phyloP scores from a whole-genome alignment of 2,888 invertebrate genomes.

The Epirrhoe tristata region DNA sequence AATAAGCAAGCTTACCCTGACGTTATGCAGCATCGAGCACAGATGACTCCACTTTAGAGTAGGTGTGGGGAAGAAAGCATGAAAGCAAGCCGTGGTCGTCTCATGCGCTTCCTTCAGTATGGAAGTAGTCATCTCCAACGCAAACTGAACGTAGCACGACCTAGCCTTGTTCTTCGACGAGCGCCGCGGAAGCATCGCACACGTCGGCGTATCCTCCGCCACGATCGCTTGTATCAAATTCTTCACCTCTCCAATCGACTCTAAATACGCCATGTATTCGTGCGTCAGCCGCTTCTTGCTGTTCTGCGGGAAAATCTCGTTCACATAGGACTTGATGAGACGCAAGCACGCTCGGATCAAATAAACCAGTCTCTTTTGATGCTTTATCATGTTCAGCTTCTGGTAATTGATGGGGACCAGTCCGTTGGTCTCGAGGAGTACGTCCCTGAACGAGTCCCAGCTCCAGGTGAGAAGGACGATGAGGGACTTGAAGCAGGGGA shows the following conservation, averaged over 20 bases:
- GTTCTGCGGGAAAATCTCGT: constrained; percentile 95
- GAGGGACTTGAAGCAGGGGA: constrained; percentile 93
- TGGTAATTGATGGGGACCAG: constrained; percentile 78
- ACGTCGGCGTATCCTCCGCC: constrained; percentile 87
- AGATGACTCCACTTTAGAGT: constrained; percentile 96
- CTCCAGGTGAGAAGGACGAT: constrained; percentile 95
- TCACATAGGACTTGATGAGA: constrained; percentile 93
- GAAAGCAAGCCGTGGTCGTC: constrained; percentile 96
- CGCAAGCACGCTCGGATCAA: constrained; percentile 93
- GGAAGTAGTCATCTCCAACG: constrained; percentile 87
- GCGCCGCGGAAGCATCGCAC: constrained; percentile 65
- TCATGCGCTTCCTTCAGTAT: constrained; percentile 96
- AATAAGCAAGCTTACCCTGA: constrained; percentile 79
- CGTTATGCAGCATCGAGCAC: constrained; percentile 91
- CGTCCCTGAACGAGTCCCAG: constrained; percentile 92
- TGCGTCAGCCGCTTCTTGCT: constrained; percentile 71
- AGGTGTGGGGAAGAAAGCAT: constrained; percentile 98
- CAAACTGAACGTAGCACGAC: constrained; percentile 76
- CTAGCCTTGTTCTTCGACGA: constrained; percentile 74
- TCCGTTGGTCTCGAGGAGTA: constrained; percentile 70
- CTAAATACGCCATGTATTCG: constrained; percentile 92
- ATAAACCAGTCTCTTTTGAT: constrained; percentile 94
- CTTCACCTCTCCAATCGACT: constrained; percentile 94
- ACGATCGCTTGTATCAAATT: constrained; percentile 93
- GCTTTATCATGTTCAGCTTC: constrained; percentile 85